A percentile compares a stretch with the other conserved stretches of the same genome.
These are phyloP conservation scores for Congeria kusceri DNA, from an alignment of 2,888 invertebrate genomes.

Conservation along the genomic window DNA sequence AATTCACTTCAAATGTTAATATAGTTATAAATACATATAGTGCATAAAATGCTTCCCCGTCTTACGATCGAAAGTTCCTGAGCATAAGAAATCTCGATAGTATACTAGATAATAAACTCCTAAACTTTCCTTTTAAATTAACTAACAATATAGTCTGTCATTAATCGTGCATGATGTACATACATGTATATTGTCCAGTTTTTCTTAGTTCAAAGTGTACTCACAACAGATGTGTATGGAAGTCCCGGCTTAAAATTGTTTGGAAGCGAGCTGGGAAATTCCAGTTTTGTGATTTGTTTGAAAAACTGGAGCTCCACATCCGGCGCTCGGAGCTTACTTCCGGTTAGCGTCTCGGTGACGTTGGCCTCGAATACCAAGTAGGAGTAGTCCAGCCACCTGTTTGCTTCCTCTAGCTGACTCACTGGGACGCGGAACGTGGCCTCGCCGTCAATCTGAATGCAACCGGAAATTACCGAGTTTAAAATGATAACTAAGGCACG, in stretches of 20 bases:
- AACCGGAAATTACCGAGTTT: background rate
- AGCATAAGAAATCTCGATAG: too few relatives aligned
- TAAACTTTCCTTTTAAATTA: too few relatives aligned
- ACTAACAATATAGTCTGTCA: too few relatives aligned
- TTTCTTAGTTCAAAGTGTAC: slow-evolving; percentile 8
- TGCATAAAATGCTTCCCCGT: too few relatives aligned
- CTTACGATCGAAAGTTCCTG: too few relatives aligned
- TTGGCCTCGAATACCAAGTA: slow-evolving; percentile 88
- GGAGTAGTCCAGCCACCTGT: slow-evolving; percentile 34
- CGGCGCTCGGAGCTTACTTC: slow-evolving; percentile 92
- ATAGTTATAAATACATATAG: too few relatives aligned
- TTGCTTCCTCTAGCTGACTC: slow-evolving; percentile 40
- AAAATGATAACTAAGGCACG: too few relatives aligned
- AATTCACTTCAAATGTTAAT: too few relatives aligned
- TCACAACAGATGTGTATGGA: slow-evolving; percentile 65
- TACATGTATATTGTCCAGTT: too few relatives aligned
- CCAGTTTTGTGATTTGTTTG: slow-evolving; percentile 85
- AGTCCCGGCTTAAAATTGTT: slow-evolving; percentile 68
- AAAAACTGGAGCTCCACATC: slow-evolving; percentile 90
- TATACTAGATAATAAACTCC: too few relatives aligned
- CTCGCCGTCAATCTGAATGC: slow-evolving; percentile 66
- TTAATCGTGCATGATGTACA: too few relatives aligned
- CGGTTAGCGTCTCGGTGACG: slow-evolving; percentile 95
- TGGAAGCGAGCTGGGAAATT: slow-evolving; percentile 63
- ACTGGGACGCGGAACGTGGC: slow-evolving; percentile 55